Conservation (phyloP, 2,113 vertebrate genomes). For the Cinclus cinclus region DNA sequence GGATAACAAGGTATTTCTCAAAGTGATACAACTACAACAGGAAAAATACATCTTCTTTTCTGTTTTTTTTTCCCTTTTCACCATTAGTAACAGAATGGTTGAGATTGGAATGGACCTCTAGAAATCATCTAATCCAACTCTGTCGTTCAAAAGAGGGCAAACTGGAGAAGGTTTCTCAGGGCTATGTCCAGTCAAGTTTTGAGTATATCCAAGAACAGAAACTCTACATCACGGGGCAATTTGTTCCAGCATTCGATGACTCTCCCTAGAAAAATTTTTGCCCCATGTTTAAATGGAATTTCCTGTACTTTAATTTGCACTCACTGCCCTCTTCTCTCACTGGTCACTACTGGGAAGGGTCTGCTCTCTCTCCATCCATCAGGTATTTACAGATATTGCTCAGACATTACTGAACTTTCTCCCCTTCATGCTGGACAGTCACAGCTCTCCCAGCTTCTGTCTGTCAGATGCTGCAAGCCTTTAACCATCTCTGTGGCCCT, state of each 20-base stretch:
- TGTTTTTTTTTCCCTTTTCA: neutral
- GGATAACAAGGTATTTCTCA: neutral
- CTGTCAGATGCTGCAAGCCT: neutral
- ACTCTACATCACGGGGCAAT: neutral
- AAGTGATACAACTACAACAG: neutral
- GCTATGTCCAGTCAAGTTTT: neutral
- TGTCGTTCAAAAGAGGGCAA: neutral
- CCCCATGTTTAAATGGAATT: neutral
- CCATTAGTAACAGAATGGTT: neutral
- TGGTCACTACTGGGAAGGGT: neutral
- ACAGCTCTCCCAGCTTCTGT: neutral
- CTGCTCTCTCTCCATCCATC: neutral
- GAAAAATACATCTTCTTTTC: neutral
- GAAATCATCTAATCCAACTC: rapidly evolving
- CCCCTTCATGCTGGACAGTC: neutral
- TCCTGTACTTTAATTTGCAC: neutral
- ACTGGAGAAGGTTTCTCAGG: neutral
- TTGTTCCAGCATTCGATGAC: neutral
- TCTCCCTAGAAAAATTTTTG: neutral
- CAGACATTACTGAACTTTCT: neutral
- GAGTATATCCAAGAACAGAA: neutral
- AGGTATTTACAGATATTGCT: neutral
- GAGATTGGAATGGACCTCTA: neutral
- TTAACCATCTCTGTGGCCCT: neutral
- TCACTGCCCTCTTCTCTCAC: neutral